Evolutionary conservation across 2,113 vertebrate genomes (phyloP).

Genomic region (Tonatia bakeri): DNA sequence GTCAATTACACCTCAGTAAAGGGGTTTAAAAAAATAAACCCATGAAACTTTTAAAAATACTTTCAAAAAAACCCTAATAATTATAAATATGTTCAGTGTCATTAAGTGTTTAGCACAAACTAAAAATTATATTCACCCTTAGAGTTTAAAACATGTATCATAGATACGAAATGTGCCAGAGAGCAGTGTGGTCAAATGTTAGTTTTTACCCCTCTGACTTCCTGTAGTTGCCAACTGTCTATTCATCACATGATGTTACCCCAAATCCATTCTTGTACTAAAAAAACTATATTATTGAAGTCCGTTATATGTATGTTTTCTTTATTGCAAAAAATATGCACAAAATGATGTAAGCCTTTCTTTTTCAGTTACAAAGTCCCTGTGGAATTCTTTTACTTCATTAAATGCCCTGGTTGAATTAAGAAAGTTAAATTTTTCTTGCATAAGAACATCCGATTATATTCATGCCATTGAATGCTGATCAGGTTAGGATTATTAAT

Average conservation of each 20-base stretch:
- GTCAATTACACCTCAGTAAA: not conserved
- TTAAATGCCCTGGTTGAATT: not conserved
- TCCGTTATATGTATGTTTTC: not conserved
- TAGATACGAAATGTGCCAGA: not conserved
- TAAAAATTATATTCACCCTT: not conserved
- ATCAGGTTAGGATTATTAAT: not conserved
- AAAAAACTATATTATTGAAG: not conserved
- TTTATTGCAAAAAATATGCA: not conserved
- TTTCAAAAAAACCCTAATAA: not conserved
- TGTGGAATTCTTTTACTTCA: not conserved
- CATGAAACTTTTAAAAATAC: not conserved
- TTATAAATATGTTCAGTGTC: not conserved
- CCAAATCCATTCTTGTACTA: not conserved
- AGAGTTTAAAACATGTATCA: not conserved
- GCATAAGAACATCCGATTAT: not conserved
- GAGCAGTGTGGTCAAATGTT: not conserved
- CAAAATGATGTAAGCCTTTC: not conserved
- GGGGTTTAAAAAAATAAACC: not conserved
- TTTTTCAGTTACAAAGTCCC: slow-evolving; percentile 8
- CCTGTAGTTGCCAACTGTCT: not conserved
- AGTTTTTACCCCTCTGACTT: not conserved
- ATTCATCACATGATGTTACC: not conserved
- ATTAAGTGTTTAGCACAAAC: not conserved
- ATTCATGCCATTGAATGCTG: not conserved
- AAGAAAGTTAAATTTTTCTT: not conserved